These are phyloP conservation scores for Cryptosula pallasiana DNA, from an alignment of 2,888 invertebrate species.

Conservation along the genomic window DNA sequence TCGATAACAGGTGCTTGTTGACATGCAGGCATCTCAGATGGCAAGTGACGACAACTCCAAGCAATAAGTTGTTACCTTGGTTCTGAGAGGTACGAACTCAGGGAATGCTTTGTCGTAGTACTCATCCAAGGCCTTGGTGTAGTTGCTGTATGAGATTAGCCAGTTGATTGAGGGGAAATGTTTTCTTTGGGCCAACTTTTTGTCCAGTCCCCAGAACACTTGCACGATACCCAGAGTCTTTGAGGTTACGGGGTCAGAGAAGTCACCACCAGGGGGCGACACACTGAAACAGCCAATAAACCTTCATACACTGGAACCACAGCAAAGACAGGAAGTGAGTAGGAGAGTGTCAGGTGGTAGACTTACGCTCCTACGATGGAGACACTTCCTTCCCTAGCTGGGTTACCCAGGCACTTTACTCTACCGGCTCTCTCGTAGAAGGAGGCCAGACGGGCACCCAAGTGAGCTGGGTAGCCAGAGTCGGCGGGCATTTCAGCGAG, in stretches of 20 bases:
- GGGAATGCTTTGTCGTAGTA: slow-evolving; percentile 97
- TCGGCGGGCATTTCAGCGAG: slow-evolving; percentile 99
- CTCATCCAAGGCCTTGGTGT: slow-evolving; percentile 95
- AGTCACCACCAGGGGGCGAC: slow-evolving; percentile 99
- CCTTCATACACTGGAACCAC: no score
- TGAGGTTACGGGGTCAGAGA: slow-evolving; percentile 99
- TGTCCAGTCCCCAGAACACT: slow-evolving; percentile 99
- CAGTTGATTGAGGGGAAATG: slow-evolving; percentile 99
- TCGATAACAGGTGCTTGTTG: no score
- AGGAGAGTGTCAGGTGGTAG: no score
- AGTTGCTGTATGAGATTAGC: slow-evolving; percentile 99
- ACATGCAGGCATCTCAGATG: no score
- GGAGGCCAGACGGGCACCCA: slow-evolving; percentile 94
- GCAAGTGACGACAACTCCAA: no score
- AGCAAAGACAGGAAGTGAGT: no score
- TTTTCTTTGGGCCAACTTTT: slow-evolving; percentile 96
- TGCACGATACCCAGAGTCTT: slow-evolving; percentile 98
- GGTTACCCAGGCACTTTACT: slow-evolving; percentile 93
- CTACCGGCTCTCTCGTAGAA: slow-evolving; percentile 99
- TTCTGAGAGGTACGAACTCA: slow-evolving; percentile 94
- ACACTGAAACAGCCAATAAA: slow-evolving; percentile 63
- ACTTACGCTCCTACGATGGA: slow-evolving; percentile 91
- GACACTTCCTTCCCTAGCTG: slow-evolving; percentile 95
- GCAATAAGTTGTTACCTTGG: no score
- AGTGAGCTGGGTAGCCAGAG: slow-evolving; percentile 95